Evolutionary conservation across 2,797 vertebrate species (phyloP), one percentile per base, ranked within the genome.

Genomic region (Microctenopoma stevenorrisi): DNA sequence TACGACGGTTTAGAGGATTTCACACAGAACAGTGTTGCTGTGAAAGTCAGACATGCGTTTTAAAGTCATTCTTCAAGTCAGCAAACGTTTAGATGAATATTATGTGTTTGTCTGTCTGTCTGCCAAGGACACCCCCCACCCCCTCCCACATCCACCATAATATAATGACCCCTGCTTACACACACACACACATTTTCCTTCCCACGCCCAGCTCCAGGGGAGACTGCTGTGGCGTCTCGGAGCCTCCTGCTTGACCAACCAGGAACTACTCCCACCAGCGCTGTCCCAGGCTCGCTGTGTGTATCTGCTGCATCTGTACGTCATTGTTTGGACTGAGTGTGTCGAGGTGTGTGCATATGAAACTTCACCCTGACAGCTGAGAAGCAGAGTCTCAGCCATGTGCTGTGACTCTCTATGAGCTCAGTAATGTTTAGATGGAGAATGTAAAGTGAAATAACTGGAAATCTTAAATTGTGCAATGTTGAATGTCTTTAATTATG

Each of bases 151-250:
- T 18, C 49, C 51, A 70, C 71, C 60, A 63, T 64, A 72, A 25
- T 49, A 54, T 74, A 87, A 81, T 64, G 57, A 76, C 78, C 68
- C 78, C 66, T 60, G 44, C 50, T 0, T 60, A 2, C 68, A 26
- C 78, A 46, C 71, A 63, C 76, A 67, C 76, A 72, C 66, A 37
- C n/a, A 66, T 71, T 72, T 81, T 79, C 81, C 56, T 61, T 68
- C 77, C 82, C 80, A 84, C 86, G 22, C 86, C 85, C 85, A 73
- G 78, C 85, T 89, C 83, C 86, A 88, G 74, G 82, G 82, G 86
- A 88, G 78, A 80, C 83, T 59, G 64, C 59, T 49, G 61, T 85
- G 86, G 89, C 89, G 86, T 89, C 88, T 89, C 62, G 22, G 64
- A 86, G 76, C 88, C 84, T 89, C 84, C 81, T 81, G 82, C 86